A percentile compares a stretch with the other conserved stretches of the same genome.
phyloP scores from a whole-genome alignment of 2,113 vertebrate species.

The Paradisaea rubra region DNA sequence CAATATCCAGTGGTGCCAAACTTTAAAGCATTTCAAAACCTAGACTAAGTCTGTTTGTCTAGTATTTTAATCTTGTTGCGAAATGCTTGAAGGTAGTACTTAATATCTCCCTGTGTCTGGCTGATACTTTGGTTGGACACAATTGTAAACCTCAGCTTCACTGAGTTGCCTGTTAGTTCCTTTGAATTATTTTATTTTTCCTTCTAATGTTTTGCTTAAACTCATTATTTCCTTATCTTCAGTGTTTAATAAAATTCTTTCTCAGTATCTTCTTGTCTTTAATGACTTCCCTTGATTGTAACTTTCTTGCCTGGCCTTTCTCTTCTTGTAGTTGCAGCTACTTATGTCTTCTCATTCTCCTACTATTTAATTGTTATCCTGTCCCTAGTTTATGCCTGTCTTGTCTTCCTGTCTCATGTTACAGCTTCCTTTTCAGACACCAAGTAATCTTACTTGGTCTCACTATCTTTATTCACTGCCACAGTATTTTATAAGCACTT shows the following conservation, averaged over 20 bases:
- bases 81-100: not conserved
- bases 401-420: not conserved
- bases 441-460: not conserved
- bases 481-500: conserved; percentile 4
- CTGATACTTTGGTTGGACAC: not conserved
- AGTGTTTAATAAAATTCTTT: not conserved
- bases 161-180: not conserved
- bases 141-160: not conserved
- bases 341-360: not conserved
- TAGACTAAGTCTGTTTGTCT: not conserved
- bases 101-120: not conserved
- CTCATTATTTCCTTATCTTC: not conserved
- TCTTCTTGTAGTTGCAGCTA: not conserved
- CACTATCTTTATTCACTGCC: not conserved
- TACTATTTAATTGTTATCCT: not conserved
- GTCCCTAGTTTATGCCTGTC: not conserved
- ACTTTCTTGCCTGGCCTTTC: not conserved
- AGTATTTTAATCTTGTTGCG: not conserved
- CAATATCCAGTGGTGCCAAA: not conserved
- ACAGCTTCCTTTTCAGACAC: not conserved
- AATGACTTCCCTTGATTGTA: not conserved
- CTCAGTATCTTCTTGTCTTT: not conserved
- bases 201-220: not conserved
- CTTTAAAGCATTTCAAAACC: not conserved
- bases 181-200: not conserved